phyloP scores from a whole-genome alignment of 2,888 invertebrate genomes.

The Agrilus biguttatus region DNA sequence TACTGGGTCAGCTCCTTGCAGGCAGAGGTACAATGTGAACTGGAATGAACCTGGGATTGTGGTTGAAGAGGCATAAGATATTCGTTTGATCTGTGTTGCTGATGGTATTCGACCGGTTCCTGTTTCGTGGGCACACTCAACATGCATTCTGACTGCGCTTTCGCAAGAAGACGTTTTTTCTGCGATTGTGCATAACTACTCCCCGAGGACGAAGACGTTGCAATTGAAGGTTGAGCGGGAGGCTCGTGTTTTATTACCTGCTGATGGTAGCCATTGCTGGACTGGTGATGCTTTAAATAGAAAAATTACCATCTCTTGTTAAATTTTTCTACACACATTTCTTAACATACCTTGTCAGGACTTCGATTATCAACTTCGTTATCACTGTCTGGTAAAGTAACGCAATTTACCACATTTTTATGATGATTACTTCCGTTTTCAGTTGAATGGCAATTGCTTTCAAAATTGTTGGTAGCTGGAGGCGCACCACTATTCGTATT shows the following conservation, averaged over 20 bases:
- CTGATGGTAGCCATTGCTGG: conserved; percentile 18
- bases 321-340: neutral
- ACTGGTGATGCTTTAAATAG: too few species aligned
- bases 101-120: conserved; percentile 38
- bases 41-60: conserved; percentile 11
- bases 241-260: conserved; percentile 40
- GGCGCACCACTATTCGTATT: conserved; percentile 5
- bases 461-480: conserved; percentile 24
- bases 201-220: conserved; percentile 8
- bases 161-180: conserved; percentile 77
- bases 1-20: conserved; percentile 36
- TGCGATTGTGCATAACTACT: conserved; percentile 53
- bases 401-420: conserved; percentile 65
- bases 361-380: conserved; percentile 45
- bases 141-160: conserved; percentile 66
- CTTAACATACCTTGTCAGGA: conserved; percentile 29
- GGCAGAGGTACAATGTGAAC: conserved; percentile 27
- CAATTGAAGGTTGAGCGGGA: conserved; percentile 10
- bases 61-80: conserved; percentile 14
- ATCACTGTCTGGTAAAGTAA: conserved; percentile 63
- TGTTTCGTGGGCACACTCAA: conserved; percentile 46
- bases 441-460: conserved; percentile 19
- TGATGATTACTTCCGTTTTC: conserved; percentile 30
- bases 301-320: neutral
- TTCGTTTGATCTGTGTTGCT: conserved; percentile 29